Percentiles rank a stretch among this genome's conserved stretches.
Conservation (phyloP, 1,140 invertebrate genomes). For the Caenorhabditis elegans region DNA sequence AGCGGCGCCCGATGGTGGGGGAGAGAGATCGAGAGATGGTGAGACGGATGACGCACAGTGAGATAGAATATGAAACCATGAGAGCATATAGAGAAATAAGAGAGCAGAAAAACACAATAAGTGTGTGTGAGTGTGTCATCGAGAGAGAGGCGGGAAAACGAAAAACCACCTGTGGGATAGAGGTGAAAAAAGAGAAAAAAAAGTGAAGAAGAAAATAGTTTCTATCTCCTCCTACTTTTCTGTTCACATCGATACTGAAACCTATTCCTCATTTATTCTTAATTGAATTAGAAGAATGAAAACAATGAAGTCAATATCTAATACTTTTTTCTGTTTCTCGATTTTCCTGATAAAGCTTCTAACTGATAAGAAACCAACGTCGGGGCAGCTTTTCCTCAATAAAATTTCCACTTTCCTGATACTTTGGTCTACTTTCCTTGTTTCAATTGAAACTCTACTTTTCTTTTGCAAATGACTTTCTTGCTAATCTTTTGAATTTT, state of each 20-base stretch:
- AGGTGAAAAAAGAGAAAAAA: background rate
- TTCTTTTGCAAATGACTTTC: too few relatives aligned
- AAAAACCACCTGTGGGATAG: conserved; percentile 28
- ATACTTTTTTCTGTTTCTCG: too few relatives aligned
- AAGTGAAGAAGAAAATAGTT: too few relatives aligned
- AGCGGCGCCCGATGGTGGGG: background rate
- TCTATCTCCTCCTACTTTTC: conserved; percentile 19
- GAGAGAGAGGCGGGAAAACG: conserved; percentile 11
- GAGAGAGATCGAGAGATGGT: background rate
- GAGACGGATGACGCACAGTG: background rate
- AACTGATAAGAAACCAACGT: too few relatives aligned
- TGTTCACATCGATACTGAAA: background rate
- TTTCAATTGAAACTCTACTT: too few relatives aligned
- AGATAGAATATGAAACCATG: background rate
- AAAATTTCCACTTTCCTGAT: too few relatives aligned
- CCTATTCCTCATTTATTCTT: background rate
- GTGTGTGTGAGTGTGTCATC: background rate
- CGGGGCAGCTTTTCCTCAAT: too few relatives aligned
- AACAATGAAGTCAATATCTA: too few relatives aligned
- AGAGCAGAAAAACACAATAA: conserved; percentile 13
- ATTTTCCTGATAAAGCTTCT: too few relatives aligned
- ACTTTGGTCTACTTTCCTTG: too few relatives aligned
- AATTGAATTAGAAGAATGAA: background rate
- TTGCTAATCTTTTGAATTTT: too few relatives aligned
- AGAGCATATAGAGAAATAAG: background rate